Base-by-base conservation (phyloP, 2,888 invertebrate genomes). In the Shargacucullia verbasci region DNA sequence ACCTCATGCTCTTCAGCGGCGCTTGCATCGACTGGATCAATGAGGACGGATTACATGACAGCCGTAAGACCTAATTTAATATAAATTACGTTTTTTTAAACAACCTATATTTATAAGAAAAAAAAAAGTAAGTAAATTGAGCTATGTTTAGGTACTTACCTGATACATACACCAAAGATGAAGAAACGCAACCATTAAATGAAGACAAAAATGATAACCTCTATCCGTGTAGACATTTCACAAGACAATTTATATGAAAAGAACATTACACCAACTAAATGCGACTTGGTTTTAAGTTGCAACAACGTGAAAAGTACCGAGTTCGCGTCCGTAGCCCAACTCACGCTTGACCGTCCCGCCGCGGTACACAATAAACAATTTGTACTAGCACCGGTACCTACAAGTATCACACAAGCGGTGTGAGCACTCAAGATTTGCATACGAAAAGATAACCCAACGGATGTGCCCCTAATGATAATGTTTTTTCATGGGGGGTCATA, bases 401-500 rank as follows among this genome's bases (percentile, higher is more conserved):
- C 65, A 63, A 76, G 70, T 73, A 77, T 65, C 75, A 57, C 76
- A 70, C 70, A 60, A 77, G 70, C 77, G 72, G 66, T 68, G 67
- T 70, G 77, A 75, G 82, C 62, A 64, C 76, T 85, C 74, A 79
- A 88, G 83, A 92, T 93, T 93, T 89, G 85, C 93, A 93, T 92
- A 88, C 79, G 83, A 91, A 90, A 90, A 90, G 89, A 83, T 86
- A 82, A 81, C 78, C 73, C 76, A 66, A 67, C 83, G 84, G 85
- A 87, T 86, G 83, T 81, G 77, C 73, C 78, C 73, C 80, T 87
- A 88, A 89, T 85, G 88, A 89, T 91, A 91, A 93, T 92, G 91
- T 91, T 92, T 91, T 91, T 90, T 86, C 92, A 91, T 88, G 83
- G 86, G 73, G n/a, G 87, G 84, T 90, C 90, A 91, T 89, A 90